Evolutionary conservation across 2,888 invertebrate species (phyloP).

Genomic region (Poecilobothrus nobilitatus): DNA sequence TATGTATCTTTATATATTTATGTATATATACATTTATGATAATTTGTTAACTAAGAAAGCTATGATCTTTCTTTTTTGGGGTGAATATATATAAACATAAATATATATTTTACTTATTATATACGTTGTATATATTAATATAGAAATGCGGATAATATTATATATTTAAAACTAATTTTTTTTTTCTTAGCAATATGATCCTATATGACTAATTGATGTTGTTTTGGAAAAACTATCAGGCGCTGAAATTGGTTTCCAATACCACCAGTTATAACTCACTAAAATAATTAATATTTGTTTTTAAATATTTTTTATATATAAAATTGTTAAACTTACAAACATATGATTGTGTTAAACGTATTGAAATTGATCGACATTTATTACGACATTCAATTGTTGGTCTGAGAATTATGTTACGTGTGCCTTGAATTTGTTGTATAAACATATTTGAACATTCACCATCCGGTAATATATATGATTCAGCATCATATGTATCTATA

Average conservation of each 20-base stretch:
- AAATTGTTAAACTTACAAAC: slow-evolving; percentile 56
- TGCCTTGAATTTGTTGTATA: slow-evolving; percentile 63
- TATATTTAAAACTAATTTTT: slow-evolving; percentile 9
- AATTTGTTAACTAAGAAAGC: too few species aligned
- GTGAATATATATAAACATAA: neutral
- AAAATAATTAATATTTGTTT: slow-evolving; percentile 28
- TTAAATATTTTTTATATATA: neutral
- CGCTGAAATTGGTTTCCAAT: slow-evolving; percentile 61
- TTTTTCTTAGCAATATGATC: slow-evolving; percentile 53
- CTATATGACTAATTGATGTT: slow-evolving; percentile 54
- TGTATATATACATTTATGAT: neutral
- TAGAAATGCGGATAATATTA: neutral
- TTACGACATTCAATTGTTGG: slow-evolving; percentile 70
- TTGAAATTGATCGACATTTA: slow-evolving; percentile 61
- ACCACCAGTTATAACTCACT: slow-evolving; percentile 74
- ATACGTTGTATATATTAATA: neutral
- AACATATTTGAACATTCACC: slow-evolving; percentile 77
- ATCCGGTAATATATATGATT: slow-evolving; percentile 61
- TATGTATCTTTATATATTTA: neutral
- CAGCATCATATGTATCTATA: slow-evolving; percentile 62
- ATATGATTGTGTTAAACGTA: slow-evolving; percentile 62
- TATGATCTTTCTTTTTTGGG: neutral
- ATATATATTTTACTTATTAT: neutral
- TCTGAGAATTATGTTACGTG: slow-evolving; percentile 59
- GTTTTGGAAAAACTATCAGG: slow-evolving; percentile 52